Percentiles rank a stretch among this genome's conserved stretches.
phyloP scores from a whole-genome alignment of 2,113 vertebrate species.

The Ellobius talpinus region DNA sequence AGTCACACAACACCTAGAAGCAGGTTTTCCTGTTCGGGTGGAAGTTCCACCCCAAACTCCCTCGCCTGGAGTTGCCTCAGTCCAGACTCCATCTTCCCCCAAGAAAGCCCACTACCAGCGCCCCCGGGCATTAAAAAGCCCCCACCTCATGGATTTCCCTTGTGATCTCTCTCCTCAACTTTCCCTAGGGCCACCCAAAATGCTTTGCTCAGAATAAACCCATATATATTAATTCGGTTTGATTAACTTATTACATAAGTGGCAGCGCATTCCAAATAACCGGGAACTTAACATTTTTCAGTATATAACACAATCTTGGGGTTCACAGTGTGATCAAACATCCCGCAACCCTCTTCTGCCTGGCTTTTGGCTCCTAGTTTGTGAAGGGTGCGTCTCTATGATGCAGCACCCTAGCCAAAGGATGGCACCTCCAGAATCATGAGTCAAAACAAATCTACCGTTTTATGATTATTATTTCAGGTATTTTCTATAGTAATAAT shows the following conservation, averaged over 20 bases:
- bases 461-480: background rate
- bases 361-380: background rate
- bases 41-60: too few relatives aligned
- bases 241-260: too few relatives aligned
- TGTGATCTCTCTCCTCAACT: too few relatives aligned
- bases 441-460: background rate
- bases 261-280: too few relatives aligned
- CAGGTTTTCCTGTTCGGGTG: background rate
- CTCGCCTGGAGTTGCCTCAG: too few relatives aligned
- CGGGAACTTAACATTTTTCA: background rate
- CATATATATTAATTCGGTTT: too few relatives aligned
- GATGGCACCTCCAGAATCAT: background rate
- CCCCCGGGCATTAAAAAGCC: too few relatives aligned
- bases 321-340: background rate
- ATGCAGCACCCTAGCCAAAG: background rate
- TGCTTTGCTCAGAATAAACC: too few relatives aligned
- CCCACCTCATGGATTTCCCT: too few relatives aligned
- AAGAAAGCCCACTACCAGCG: too few relatives aligned
- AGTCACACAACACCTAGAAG: background rate
- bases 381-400: background rate
- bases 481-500: background rate
- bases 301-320: background rate
- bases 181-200: too few relatives aligned
- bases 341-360: background rate
- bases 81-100: too few relatives aligned